These are phyloP conservation scores for Piaya cayana DNA, from an alignment of 2,113 vertebrate genomes.

Conservation along the genomic window DNA sequence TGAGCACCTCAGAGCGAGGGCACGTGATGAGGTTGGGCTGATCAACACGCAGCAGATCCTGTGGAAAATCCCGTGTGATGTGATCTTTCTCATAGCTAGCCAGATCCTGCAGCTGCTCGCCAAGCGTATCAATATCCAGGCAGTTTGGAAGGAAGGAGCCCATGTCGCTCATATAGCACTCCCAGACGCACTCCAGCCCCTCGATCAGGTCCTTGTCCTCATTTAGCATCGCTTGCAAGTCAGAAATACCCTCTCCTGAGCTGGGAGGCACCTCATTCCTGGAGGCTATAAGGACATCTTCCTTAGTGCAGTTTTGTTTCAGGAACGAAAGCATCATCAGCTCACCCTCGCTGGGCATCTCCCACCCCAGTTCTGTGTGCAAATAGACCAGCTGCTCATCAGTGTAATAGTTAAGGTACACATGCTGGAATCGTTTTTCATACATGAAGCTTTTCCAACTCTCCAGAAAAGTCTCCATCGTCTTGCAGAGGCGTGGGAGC, in stretches of 20 bases:
- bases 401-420: conserved; percentile 92
- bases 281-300: not conserved
- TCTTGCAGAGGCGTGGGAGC: conserved; percentile 84
- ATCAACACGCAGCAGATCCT: conserved; percentile 73
- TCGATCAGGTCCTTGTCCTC: not conserved
- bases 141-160: conserved; percentile 76
- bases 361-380: conserved; percentile 76
- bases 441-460: conserved; percentile 84
- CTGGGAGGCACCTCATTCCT: fast-evolving
- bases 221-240: not conserved
- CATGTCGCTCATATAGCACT: conserved; percentile 78
- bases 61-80: conserved; percentile 76
- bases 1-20: conserved; percentile 81
- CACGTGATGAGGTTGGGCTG: conserved; percentile 90
- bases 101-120: conserved; percentile 78
- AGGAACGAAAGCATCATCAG: conserved; percentile 92
- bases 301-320: conserved; percentile 73
- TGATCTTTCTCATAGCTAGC: not conserved
- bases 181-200: conserved; percentile 79
- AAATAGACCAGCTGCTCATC: conserved; percentile 91
- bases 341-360: conserved; percentile 63
- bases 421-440: conserved; percentile 79
- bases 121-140: conserved; percentile 84
- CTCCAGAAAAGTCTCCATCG: conserved; percentile 86
- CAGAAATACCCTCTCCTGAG: not conserved